Evolutionary conservation across 2,113 vertebrate genomes (phyloP), one percentile per base, ranked within the genome.

Genomic region (Toxostoma redivivum): DNA sequence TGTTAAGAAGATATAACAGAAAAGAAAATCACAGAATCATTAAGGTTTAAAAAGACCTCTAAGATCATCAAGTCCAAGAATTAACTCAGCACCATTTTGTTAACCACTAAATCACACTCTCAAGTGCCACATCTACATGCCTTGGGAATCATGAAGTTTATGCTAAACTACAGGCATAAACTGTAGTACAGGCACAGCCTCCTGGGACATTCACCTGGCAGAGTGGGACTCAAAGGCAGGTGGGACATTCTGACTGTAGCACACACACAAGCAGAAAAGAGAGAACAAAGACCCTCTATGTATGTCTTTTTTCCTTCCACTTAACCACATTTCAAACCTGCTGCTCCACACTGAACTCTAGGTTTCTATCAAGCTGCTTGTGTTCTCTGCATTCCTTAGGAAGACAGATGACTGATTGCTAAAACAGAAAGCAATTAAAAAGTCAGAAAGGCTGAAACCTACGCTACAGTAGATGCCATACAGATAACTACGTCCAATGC

Each of bases 391-490:
- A 54, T 85, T 92, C 87, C 66, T 85, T 25, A 67, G 51, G 17
- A 40, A 56, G 91, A 64, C 79, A 88, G 83, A 83, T 64, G 93
- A 96, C 67, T 95, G 94, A 95, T 65, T 66, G 88, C 92, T 90
- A 82, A 74, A 93, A 62, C 74, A 90, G 90, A 95, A 94, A 97
- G 90, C 67, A 91, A 90, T 88, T 95, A 83, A 83, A 76, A 93
- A 88, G 72, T 88, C 93, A 93, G 65, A 67, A 66, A 70, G 85
- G 81, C 65, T 65, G 82, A 94, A 96, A 86, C 87, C 79, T 72
- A 69, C 10, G 25, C 65, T 95, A 42, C 79, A 73, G 72, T 61
- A 95, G 94, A 95, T 92, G 79, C 79, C 87, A 77, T 72, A 85
- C 79, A 87, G 79, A 94, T 90, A 96, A 94, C 86, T 48, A 64